phyloP scores from a whole-genome alignment of 2,888 invertebrate genomes.

The Ferdinandea cuprea region DNA sequence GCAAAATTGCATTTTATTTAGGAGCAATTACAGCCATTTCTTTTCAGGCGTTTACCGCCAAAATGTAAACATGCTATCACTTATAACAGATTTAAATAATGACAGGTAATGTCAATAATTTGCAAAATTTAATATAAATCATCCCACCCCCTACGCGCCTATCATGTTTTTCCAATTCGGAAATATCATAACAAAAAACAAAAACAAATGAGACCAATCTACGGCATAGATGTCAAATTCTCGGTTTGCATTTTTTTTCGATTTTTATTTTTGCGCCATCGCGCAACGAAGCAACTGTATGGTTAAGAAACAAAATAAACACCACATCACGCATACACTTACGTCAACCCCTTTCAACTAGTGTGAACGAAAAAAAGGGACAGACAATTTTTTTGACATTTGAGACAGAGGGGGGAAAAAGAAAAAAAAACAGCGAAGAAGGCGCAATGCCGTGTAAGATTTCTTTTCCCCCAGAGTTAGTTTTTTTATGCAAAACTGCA shows the following conservation, averaged over 20 bases:
- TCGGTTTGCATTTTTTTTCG: background rate
- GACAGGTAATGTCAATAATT: background rate
- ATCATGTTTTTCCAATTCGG: background rate
- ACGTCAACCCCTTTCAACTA: background rate
- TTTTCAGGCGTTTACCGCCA: too few species aligned
- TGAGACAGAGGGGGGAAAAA: constrained; percentile 51
- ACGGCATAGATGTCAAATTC: constrained; percentile 51
- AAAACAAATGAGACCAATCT: constrained; percentile 18
- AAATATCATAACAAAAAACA: constrained; percentile 48
- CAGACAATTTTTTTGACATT: constrained; percentile 66
- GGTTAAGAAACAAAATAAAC: constrained; percentile 60
- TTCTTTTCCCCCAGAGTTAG: constrained; percentile 8
- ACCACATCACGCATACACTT: constrained; percentile 9
- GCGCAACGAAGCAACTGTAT: constrained; percentile 32
- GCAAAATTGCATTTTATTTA: too few species aligned
- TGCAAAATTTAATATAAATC: background rate
- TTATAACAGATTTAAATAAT: too few species aligned
- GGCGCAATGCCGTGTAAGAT: constrained; percentile 49
- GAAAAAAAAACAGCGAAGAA: constrained; percentile 10
- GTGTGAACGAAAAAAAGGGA: constrained; percentile 52
- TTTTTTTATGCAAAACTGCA: constrained; percentile 26
- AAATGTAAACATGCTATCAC: too few species aligned
- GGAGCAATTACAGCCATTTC: too few species aligned
- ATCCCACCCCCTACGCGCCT: background rate
- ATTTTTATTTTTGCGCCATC: constrained; percentile 37